Conservation (phyloP, 92 coral and sea anemone species). For the Palythoa caribaeorum region DNA sequence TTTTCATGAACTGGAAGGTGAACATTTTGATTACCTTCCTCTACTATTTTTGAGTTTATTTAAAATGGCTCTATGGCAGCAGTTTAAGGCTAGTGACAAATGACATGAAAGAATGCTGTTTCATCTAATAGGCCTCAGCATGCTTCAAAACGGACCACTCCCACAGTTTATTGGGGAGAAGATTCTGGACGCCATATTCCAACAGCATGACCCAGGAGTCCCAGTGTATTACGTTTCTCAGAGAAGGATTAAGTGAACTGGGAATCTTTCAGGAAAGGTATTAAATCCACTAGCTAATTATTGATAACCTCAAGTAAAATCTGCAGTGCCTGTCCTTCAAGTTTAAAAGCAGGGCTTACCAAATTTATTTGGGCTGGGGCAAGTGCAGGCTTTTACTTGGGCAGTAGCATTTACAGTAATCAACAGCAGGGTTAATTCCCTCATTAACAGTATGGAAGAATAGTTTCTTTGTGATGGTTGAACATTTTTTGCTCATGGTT, state of each 20-base stretch:
- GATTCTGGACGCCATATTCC: conserved; percentile 33
- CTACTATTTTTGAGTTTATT: conserved; percentile 1
- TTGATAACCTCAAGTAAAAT: conserved; percentile 21
- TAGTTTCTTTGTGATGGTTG: conserved; percentile 18
- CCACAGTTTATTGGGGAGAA: conserved; percentile 52
- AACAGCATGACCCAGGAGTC: conserved; percentile 32
- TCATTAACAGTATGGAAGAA: conserved; percentile 24
- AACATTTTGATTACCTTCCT: conserved; percentile 5
- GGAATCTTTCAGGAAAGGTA: conserved; percentile 52
- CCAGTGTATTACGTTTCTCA: conserved; percentile 32
- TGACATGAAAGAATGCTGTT: conserved; percentile 15
- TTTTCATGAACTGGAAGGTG: not conserved
- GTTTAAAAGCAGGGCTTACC: conserved; percentile 16
- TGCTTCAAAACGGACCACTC: conserved; percentile 51
- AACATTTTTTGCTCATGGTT: conserved; percentile 6
- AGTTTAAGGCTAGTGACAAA: conserved; percentile 17
- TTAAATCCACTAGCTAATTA: conserved; percentile 16
- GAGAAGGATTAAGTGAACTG: conserved; percentile 42
- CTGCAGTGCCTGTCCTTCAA: conserved; percentile 21
- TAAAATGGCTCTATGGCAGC: conserved; percentile 10
- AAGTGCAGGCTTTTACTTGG: conserved; percentile 12
- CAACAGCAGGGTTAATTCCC: conserved; percentile 19
- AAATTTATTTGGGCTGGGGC: not conserved
- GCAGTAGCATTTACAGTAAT: conserved; percentile 11
- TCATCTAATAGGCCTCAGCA: conserved; percentile 43